A percentile compares a stretch with the other conserved stretches of the same genome.
Conservation (phyloP, 2,797 vertebrate species). For the Xenopus petersii region DNA sequence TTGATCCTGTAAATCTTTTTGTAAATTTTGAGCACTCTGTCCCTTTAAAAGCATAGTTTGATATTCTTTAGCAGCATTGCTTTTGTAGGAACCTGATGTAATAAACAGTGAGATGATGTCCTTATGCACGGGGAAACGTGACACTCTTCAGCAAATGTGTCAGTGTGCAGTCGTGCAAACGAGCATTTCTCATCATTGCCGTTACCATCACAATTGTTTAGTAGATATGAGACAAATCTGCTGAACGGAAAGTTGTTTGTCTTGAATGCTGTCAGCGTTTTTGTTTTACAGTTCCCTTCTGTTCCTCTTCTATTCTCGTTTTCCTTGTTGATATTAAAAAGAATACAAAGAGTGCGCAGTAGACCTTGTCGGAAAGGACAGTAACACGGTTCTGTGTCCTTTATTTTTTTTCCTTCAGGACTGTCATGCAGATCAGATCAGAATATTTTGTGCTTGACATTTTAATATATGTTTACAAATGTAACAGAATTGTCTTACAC, state of each 20-base stretch:
- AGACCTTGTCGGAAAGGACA: not conserved
- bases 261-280: slow-evolving; percentile 15
- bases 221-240: not conserved
- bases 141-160: too few species aligned
- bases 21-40: too few species aligned
- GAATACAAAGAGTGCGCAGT: slow-evolving; percentile 4
- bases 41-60: too few species aligned
- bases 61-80: too few species aligned
- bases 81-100: too few species aligned
- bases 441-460: slow-evolving; percentile 10
- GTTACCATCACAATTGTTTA: not conserved
- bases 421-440: slow-evolving; percentile 11
- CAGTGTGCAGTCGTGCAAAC: too few species aligned
- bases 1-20: too few species aligned
- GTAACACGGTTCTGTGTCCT: not conserved
- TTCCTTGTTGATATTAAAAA: slow-evolving; percentile 12
- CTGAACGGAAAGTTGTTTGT: not conserved
- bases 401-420: slow-evolving; percentile 4
- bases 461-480: slow-evolving; percentile 7
- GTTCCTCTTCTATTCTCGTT: not conserved
- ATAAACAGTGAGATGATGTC: too few species aligned
- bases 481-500: not conserved
- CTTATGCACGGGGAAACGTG: too few species aligned
- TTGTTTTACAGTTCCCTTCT: not conserved
- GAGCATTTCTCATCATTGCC: too few species aligned